Evolutionary conservation across 2,888 invertebrate species (phyloP), one percentile per base, ranked within the genome.

Genomic region (Harpagoxenus sublaevis): DNA sequence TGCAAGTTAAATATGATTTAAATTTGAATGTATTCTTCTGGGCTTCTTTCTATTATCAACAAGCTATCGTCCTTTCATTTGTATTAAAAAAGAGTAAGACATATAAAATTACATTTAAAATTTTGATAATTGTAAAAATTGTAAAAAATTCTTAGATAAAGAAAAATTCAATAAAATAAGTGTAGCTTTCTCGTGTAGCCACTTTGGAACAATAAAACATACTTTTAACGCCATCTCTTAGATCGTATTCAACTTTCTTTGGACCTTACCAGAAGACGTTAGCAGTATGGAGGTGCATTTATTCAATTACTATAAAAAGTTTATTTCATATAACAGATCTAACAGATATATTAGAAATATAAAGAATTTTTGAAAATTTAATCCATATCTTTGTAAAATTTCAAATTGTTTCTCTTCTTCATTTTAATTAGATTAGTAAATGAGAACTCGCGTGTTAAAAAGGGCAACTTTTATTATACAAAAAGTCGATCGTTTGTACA

Each of bases 401-500:
- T 23, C 2, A 15, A 12, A 39, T 71, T 71, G 3, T 15, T 15
- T 23, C 18, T 45, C 3, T 42, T 8, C 31, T 45, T 60, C 3
- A 31, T 51, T 15, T 45, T 18, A 51, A 74, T 51, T 35, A 55
- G 63, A 53, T 65, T n/a, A 53, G 10, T 48, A 70, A 28, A 53
- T 23, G 1, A 73, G 9, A 65, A 82, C 10, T 48, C n/a, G 15
- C 63, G 57, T 73, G 10, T 84, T 86, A 88, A 85, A 91, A 92
- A 92, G 87, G 86, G 87, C 84, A 90, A 87, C 82, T 86, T 92
- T 93, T 92, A 93, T 93, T 92, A 90, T 92, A 92, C 88, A 92
- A 92, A 92, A 92, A 87, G 74, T 90, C 81, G 86, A 86, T 90
- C 57, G 85, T 92, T 92, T 92, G 92, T 93, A 93, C 93, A 93